Base-by-base conservation (phyloP, 2,113 vertebrate species). In the Bostrychus sinensis region DNA sequence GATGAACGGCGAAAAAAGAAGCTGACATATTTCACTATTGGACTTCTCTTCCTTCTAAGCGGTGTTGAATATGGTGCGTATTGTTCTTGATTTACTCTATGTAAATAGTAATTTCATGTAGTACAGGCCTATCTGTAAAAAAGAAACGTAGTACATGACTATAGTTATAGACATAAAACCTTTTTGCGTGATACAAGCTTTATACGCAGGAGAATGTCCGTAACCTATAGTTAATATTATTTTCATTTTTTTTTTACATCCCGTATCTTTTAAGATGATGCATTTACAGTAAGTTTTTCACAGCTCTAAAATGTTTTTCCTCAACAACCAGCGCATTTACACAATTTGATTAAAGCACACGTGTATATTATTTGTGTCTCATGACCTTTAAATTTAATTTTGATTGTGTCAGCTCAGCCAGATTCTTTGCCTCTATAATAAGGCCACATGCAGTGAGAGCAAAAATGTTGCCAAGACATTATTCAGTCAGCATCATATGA, bases 21-120 rank as follows among this genome's bases (percentile, higher is more conserved):
- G 42, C 64, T 92, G 56, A 94, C 93, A 1, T 91, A 88, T 63
- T 59, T 89, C 46, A 91, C 89, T 3, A 92, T 94, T 5, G 93
- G 93, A 12, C 78, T 94, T 0, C 77, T 94, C 20, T 94, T 94
- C 67, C 84, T 94, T 17, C 78, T 94, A 0, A 94, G 91, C 53
- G 94, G 94, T 2, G 87, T 95, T 41, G 93, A 95, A 68, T 94
- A 94, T 70, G 94, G 94, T 95, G 7, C 9, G 5, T 23, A 17
- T 32, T 19, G n/a, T 9, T 2, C 19, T 45, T 12, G 6, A 17
- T 36, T 38, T 51, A 6, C 5, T 3, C 23, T 19, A 3, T 1
- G 13, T 5, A 4, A 41, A 5, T 4, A 28, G 41, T 17, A 39
- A 5, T n/a, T n/a, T n/a, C n/a, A n/a, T n/a, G n/a, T n/a, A n/a